Percentiles rank a stretch among this genome's conserved stretches.
Evolutionary conservation across 2,113 vertebrate species (phyloP).

Genomic region (Cathartes aura): DNA sequence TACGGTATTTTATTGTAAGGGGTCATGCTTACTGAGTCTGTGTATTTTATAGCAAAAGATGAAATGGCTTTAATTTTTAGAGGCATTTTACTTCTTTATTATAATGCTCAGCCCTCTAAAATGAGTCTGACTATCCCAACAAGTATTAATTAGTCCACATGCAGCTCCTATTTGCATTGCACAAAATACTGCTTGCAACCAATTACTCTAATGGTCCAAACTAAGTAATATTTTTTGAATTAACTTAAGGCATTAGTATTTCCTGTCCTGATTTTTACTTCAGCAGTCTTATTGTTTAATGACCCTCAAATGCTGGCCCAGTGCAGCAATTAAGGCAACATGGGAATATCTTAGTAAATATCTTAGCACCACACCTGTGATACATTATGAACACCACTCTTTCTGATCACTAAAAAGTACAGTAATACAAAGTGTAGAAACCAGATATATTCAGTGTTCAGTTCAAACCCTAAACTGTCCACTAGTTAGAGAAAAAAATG

Average conservation of each 20-base stretch:
- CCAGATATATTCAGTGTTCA: neutral
- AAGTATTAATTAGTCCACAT: conserved; percentile 23
- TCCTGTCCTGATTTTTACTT: conserved; percentile 14
- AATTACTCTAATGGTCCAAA: conserved; percentile 38
- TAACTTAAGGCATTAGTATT: conserved; percentile 35
- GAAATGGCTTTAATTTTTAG: neutral
- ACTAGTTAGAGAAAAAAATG: neutral
- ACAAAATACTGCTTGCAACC: conserved; percentile 22
- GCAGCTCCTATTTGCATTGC: conserved; percentile 4
- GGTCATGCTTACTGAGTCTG: neutral
- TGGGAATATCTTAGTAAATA: neutral
- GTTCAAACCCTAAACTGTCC: neutral
- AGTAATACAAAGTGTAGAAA: neutral
- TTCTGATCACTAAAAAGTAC: neutral
- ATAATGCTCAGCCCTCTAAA: conserved; percentile 6
- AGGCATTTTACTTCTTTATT: neutral
- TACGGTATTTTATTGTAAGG: neutral
- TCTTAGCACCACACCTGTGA: neutral
- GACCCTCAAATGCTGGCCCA: neutral
- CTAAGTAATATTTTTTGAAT: conserved; percentile 33
- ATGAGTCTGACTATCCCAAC: neutral
- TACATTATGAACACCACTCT: neutral
- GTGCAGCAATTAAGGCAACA: neutral
- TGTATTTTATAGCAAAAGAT: neutral
- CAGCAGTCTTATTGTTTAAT: neutral